Conservation (phyloP, 1,140 invertebrate species). For the Drosophila arawakana region DNA sequence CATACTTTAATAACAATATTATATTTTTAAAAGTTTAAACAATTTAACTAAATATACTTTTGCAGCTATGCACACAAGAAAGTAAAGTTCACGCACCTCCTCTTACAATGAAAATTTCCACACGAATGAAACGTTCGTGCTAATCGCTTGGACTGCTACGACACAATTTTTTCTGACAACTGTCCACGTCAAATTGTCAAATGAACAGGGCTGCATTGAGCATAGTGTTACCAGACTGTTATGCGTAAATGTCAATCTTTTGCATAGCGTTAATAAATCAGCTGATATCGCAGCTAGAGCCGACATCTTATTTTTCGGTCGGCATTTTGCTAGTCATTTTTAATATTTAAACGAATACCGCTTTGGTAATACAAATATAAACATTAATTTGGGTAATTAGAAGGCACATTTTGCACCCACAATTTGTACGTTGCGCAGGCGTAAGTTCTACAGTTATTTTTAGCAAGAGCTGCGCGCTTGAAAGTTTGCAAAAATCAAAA, state of each 20-base stretch:
- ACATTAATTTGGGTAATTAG: not conserved
- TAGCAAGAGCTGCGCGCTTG: not conserved
- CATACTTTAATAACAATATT: not conserved
- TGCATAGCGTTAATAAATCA: slow-evolving; percentile 13
- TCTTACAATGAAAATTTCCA: slow-evolving; percentile 47
- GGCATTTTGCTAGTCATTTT: slow-evolving; percentile 38
- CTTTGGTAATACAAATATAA: not conserved
- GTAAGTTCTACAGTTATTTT: not conserved
- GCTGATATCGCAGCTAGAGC: slow-evolving; percentile 18
- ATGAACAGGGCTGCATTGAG: slow-evolving; percentile 45
- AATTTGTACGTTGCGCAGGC: not conserved
- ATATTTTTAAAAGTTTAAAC: slow-evolving; percentile 13
- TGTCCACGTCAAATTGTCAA: slow-evolving; percentile 73
- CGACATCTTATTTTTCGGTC: slow-evolving; percentile 47
- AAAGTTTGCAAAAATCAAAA: slow-evolving; percentile 1
- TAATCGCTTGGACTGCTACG: slow-evolving; percentile 17
- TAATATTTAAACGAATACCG: not conserved
- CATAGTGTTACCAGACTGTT: slow-evolving; percentile 29
- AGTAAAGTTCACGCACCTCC: slow-evolving; percentile 51
- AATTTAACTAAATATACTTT: slow-evolving; percentile 28
- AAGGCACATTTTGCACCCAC: slow-evolving; percentile 2
- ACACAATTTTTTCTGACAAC: slow-evolving; percentile 52
- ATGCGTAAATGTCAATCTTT: not conserved
- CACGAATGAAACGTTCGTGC: slow-evolving; percentile 45
- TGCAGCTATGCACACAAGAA: not conserved